Conservation (phyloP, 2,797 vertebrate species). For the Sciurus carolinensis region DNA sequence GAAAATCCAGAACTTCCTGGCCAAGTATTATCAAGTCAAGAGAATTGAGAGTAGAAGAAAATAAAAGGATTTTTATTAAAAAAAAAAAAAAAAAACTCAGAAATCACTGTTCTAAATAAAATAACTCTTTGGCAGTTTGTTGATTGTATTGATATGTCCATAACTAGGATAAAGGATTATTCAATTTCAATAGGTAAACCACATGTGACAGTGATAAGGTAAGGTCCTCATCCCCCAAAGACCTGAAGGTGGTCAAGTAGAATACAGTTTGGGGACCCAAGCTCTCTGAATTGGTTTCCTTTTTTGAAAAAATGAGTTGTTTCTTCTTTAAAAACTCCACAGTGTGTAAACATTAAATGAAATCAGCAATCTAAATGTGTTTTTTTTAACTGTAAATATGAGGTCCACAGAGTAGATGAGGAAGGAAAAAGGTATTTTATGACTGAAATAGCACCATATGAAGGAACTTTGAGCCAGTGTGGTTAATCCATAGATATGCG, state of each 20-base stretch:
- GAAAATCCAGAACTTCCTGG: neutral
- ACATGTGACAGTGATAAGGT: no score
- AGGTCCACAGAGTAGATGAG: neutral
- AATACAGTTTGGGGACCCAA: neutral
- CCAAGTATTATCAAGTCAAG: neutral
- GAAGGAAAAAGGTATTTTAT: neutral
- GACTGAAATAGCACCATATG: neutral
- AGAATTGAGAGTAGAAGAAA: neutral
- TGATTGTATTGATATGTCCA: fast-evolving
- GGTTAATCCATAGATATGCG: neutral
- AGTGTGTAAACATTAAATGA: neutral
- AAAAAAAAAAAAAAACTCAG: conserved; percentile 18
- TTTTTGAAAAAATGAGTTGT: neutral
- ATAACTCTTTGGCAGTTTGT: neutral
- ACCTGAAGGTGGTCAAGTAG: neutral
- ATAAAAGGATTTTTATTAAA: neutral
- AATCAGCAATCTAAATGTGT: neutral
- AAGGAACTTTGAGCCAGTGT: neutral
- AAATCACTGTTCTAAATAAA: neutral
- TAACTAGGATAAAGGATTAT: neutral
- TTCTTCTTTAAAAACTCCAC: neutral
- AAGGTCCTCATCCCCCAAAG: neutral
- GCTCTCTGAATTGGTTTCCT: neutral
- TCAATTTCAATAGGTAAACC: neutral
- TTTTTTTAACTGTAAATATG: neutral